Base-by-base conservation (phyloP, 2,113 vertebrate species). In the Kryptolebias marmoratus region DNA sequence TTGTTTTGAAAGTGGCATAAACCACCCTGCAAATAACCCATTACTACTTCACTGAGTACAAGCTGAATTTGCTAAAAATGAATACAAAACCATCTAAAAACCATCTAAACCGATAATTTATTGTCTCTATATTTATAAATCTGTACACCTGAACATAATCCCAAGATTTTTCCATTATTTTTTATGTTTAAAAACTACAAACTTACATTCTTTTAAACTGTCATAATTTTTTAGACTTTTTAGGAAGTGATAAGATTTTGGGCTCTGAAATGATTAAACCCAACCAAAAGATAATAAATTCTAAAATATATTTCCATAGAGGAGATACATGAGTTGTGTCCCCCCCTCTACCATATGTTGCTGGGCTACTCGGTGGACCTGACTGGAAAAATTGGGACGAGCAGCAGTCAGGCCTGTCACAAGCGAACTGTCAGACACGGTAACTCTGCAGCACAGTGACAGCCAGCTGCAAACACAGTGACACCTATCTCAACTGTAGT, bases 391-490 rank as follows among this genome's bases (percentile, higher is more conserved):
- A 71, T 5, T 62, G 45, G 30, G 79, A 75, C 80, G 81, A 75
- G 61, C 67, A 39, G 77, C 68, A 77, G 79, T 67, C 58, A 61
- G 16, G 4, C 50, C 56, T 77, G 83, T 85, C 81, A 82, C 64
- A 48, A 47, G n/a, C 65, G 79, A 61, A 63, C 68, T 68, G 65
- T 64, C 70, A 83, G 50, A 60, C 31, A 1, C 64, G 74, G 39
- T 65, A 16, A 54, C 72, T 68, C 59, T 59, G 56, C 77, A 73
- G 48, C 71, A 56, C 44, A 16, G 50, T 77, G 84, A 85, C 61
- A 80, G 58, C 56, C 72, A 68, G 71, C 81, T 86, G 85, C 70
- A 82, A 85, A 77, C 71, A 77, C 54, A 44, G 53, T 70, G 68
- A 82, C 82, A 71, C 72, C 70, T 75, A 62, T 66, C 68, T 74